phyloP scores from a whole-genome alignment of 23 tunicate genomes.

The Diplosoma virens region DNA sequence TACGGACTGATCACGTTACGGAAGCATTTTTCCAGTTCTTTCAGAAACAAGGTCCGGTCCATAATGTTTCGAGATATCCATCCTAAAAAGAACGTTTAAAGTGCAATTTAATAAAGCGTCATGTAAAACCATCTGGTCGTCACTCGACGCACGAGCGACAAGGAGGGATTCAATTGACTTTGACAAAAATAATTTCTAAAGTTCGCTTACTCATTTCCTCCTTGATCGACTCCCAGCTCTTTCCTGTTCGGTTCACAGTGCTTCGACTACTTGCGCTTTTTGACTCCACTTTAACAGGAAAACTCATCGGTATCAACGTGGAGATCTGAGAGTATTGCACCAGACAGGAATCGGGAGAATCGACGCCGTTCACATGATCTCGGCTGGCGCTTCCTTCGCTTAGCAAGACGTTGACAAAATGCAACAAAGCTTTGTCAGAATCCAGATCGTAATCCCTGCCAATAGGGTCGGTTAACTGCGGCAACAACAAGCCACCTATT shows the following conservation, averaged over 20 bases:
- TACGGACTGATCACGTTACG: conserved; percentile 33
- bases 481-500: no score
- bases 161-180: not conserved
- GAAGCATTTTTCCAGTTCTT: conserved; percentile 26
- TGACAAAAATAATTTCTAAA: not conserved
- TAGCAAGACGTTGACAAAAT: conserved; percentile 25
- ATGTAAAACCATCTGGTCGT: no score
- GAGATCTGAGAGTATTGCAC: not conserved
- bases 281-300: not conserved
- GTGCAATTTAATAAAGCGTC: no score
- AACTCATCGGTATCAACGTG: not conserved
- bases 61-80: conserved; percentile 15
- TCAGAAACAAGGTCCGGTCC: conserved; percentile 1
- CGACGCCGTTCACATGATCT: not conserved
- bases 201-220: conserved; percentile 40
- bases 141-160: no score
- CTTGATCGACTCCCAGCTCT: conserved; percentile 22
- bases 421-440: conserved; percentile 24
- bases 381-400: not conserved
- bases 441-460: conserved; percentile 42
- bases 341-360: conserved; percentile 6
- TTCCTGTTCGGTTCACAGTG: not conserved
- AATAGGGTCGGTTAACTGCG: no score
- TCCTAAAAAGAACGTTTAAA: conserved; percentile 11
- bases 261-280: not conserved